Evolutionary conservation across 1,140 invertebrate species (phyloP).

Genomic region (Lanistes nyassanus): DNA sequence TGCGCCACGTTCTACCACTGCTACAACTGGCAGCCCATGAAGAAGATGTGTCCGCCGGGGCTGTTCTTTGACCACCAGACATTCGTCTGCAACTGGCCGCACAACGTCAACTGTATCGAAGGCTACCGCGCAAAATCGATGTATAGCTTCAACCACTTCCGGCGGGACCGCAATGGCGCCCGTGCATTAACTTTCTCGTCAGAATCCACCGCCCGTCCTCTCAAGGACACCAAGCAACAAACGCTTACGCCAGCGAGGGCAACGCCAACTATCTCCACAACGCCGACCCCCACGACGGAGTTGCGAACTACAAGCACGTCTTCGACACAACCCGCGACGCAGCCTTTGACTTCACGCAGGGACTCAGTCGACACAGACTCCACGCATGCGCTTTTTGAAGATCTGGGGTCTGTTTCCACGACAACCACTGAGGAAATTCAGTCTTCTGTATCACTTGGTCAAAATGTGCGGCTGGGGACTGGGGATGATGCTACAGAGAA

Average conservation of each 20-base stretch:
- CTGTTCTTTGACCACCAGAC: conserved; percentile 24
- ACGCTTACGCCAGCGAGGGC: background rate
- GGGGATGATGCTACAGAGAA: no score
- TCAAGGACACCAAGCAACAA: background rate
- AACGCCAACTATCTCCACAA: background rate
- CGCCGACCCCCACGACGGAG: background rate
- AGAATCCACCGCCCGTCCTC: background rate
- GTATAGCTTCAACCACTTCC: conserved; percentile 20
- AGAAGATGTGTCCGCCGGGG: conserved; percentile 26
- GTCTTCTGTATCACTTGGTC: no score
- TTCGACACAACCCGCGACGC: background rate
- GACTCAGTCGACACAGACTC: background rate
- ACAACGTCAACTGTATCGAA: conserved; percentile 32
- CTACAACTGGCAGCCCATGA: conserved; percentile 33
- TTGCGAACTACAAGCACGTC: background rate
- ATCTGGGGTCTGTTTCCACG: no score
- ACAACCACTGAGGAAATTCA: no score
- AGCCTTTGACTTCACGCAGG: background rate
- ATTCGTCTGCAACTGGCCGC: conserved; percentile 34
- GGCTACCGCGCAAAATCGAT: conserved; percentile 24
- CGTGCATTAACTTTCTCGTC: no score
- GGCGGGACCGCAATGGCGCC: background rate
- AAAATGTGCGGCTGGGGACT: no score
- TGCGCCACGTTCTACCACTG: conserved; percentile 33
- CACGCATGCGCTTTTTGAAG: background rate